Evolutionary conservation across 1,140 invertebrate genomes (phyloP).

Genomic region (Microplitis mediator): DNA sequence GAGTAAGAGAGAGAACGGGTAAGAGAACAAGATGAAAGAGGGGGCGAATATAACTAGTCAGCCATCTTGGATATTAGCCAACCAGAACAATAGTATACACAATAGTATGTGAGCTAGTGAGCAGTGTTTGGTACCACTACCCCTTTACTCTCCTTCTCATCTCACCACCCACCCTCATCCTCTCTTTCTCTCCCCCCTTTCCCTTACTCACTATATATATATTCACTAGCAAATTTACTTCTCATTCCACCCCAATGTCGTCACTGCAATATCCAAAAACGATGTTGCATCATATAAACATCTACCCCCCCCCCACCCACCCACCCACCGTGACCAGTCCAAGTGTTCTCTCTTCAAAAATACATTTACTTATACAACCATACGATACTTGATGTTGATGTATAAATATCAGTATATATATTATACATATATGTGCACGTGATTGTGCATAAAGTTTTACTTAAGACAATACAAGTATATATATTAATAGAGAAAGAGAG

Average conservation of each 20-base stretch:
- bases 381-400: not conserved
- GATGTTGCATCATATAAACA: constrained; percentile 10
- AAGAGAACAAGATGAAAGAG: constrained; percentile 11
- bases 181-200: constrained; percentile 15
- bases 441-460: not conserved
- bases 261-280: constrained; percentile 17
- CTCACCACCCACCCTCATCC: constrained; percentile 22
- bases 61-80: constrained; percentile 63
- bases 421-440: not conserved
- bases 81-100: constrained; percentile 61
- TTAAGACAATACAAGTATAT: constrained; percentile 11
- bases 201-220: constrained; percentile 18
- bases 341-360: constrained; percentile 19
- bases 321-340: constrained; percentile 21
- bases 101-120: constrained; percentile 55
- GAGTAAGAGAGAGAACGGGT: not conserved
- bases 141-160: constrained; percentile 22
- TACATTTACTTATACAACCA: not conserved
- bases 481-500: not conserved
- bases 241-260: constrained; percentile 25
- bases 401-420: not conserved
- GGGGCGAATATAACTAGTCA: constrained; percentile 51
- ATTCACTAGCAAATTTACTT: constrained; percentile 29
- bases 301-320: constrained; percentile 4
- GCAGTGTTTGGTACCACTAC: constrained; percentile 50